phyloP scores from a whole-genome alignment of 1,140 invertebrate genomes.

The Papilio glaucus region DNA sequence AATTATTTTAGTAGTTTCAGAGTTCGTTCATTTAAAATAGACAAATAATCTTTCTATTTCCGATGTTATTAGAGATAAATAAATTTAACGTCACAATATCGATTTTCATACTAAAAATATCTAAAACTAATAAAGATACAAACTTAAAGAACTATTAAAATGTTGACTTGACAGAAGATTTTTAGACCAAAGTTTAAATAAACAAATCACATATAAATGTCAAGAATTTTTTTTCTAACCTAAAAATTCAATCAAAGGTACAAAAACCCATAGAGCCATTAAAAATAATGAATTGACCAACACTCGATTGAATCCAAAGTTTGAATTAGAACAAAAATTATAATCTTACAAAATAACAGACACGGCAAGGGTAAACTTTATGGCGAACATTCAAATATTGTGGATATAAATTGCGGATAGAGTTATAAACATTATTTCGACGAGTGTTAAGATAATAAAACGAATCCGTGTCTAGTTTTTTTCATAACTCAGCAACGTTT shows the following conservation, averaged over 20 bases:
- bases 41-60: too few relatives aligned
- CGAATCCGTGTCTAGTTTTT: conserved; percentile 15
- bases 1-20: too few relatives aligned
- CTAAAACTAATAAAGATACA: too few relatives aligned
- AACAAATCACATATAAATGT: too few relatives aligned
- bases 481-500: conserved; percentile 27
- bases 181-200: too few relatives aligned
- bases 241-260: neutral
- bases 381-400: conserved; percentile 27
- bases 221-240: neutral
- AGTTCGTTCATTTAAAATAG: too few relatives aligned
- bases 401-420: conserved; percentile 30
- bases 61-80: too few relatives aligned
- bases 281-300: neutral
- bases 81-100: too few relatives aligned
- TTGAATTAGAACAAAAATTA: conserved; percentile 1
- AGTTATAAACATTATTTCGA: conserved; percentile 23
- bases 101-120: too few relatives aligned
- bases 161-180: too few relatives aligned
- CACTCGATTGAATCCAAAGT: neutral
- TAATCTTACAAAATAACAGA: conserved; percentile 18
- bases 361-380: conserved; percentile 10
- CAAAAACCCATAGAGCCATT: neutral
- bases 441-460: conserved; percentile 33
- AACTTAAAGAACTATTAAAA: too few relatives aligned